Conservation (phyloP, 2,113 vertebrate species). For the Cavia aperea region DNA sequence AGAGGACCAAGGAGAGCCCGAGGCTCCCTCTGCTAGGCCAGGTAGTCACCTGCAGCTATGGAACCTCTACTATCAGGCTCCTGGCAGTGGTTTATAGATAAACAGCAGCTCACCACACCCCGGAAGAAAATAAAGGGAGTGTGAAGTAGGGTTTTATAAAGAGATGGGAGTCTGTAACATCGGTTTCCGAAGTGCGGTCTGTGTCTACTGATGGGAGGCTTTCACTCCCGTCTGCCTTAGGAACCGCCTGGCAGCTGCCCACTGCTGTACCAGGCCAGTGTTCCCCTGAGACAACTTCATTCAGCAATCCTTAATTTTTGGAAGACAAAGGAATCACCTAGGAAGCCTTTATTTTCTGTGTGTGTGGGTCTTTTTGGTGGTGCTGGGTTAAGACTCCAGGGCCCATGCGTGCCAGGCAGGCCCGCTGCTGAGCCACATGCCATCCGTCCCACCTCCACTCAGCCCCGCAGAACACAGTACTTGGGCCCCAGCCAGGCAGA, state of each 20-base stretch:
- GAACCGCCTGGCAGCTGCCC: not conserved
- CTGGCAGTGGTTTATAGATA: not conserved
- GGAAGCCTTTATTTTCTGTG: not conserved
- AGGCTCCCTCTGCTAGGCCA: not conserved
- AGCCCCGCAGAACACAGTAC: not conserved
- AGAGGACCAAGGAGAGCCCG: not conserved
- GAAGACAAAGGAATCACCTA: not conserved
- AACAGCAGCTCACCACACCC: slow-evolving; percentile 22
- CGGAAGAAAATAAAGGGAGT: slow-evolving; percentile 16
- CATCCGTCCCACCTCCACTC: too few relatives aligned
- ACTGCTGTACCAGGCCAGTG: not conserved
- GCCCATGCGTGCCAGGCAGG: not conserved
- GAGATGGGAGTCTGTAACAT: not conserved
- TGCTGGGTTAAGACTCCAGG: not conserved
- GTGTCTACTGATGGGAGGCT: not conserved
- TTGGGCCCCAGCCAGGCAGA: not conserved
- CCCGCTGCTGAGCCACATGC: not conserved
- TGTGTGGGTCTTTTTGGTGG: not conserved
- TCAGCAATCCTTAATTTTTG: not conserved
- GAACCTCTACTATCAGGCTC: not conserved
- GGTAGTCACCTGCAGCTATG: not conserved
- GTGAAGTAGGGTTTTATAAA: slow-evolving; percentile 31
- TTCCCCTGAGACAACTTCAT: not conserved
- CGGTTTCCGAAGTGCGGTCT: not conserved
- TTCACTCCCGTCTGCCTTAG: not conserved